A percentile compares a stretch with the other conserved stretches of the same genome.
phyloP scores from a whole-genome alignment of 1,140 invertebrate species.

The Galendromus occidentalis region DNA sequence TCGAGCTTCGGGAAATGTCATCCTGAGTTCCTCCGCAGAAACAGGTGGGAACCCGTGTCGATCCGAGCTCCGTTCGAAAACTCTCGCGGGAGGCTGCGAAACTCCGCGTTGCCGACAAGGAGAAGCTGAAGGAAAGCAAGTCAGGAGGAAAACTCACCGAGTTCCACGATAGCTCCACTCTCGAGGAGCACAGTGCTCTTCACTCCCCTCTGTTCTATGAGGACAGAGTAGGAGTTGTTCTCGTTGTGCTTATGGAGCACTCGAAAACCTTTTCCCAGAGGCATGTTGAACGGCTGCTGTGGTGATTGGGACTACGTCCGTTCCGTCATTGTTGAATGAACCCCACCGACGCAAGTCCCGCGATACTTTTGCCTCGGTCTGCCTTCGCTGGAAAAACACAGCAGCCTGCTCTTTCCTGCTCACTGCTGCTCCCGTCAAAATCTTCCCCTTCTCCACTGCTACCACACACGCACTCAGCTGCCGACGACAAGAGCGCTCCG shows the following conservation, averaged over 20 bases:
- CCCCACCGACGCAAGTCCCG: too few relatives aligned
- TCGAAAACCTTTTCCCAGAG: constrained; percentile 77
- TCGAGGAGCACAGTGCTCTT: constrained; percentile 71
- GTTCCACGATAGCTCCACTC: constrained; percentile 60
- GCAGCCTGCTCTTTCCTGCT: too few relatives aligned
- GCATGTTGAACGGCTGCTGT: constrained; percentile 48
- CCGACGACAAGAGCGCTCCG: too few relatives aligned
- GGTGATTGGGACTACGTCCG: too few relatives aligned
- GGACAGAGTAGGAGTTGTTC: constrained; percentile 52
- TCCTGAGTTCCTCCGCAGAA: background rate
- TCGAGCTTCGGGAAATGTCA: background rate
- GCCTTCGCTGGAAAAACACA: too few relatives aligned
- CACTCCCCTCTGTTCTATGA: constrained; percentile 66
- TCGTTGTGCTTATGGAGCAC: constrained; percentile 65
- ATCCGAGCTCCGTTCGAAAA: background rate
- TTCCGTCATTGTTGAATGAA: too few relatives aligned
- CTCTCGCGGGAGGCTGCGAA: background rate
- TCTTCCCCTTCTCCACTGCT: too few relatives aligned
- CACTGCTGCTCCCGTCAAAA: too few relatives aligned
- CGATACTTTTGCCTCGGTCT: too few relatives aligned
- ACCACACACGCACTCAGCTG: too few relatives aligned
- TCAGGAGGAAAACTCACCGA: constrained; percentile 38
- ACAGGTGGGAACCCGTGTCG: background rate
- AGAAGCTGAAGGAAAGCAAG: background rate
- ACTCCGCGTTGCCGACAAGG: background rate